Base-by-base conservation (phyloP, 2,888 invertebrate genomes). In the Caenorhabditis sinica region DNA sequence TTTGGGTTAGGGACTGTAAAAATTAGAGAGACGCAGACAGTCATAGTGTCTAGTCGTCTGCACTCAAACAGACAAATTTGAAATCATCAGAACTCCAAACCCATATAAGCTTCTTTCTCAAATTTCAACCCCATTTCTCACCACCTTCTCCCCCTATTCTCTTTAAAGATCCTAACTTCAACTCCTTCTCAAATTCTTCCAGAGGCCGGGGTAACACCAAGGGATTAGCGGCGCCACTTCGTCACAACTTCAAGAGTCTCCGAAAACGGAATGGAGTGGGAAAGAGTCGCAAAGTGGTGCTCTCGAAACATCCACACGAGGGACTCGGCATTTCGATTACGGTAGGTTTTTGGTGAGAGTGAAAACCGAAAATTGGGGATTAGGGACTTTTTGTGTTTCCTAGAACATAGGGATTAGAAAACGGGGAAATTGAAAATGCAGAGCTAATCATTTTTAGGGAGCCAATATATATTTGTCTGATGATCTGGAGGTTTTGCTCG, bases 321-420 rank as follows among this genome's bases (percentile, higher is more conserved):
- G 96, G 96, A 0, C 94, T 96, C 69, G 96, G 96, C 75, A 96
- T 96, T 93, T 96, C 96, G 40, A 96, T 96, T 88, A 96, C 96
- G 75, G 96, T 96, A 91, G 93, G 63, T 61, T n/a, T n/a, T n/a
- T n/a, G n/a, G n/a, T n/a, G n/a, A n/a, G n/a, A n/a, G n/a, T n/a
- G n/a, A n/a, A n/a, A n/a, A n/a, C n/a, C n/a, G 33, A 28, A 15
- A 9, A 45, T 28, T 17, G 9, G 36, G n/a, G 23, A n/a, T 8
- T 23, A 33, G 23, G 20, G 20, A 8, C 23, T 20, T 28, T n/a
- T 11, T 5, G 13, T 5, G n/a, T 45, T n/a, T n/a, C n/a, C n/a
- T n/a, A n/a, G n/a, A n/a, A n/a, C n/a, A n/a, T n/a, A n/a, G n/a
- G n/a, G n/a, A n/a, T n/a, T n/a, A n/a, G n/a, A n/a, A n/a, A n/a